These are phyloP conservation scores for Pelusios castaneus DNA, from an alignment of 2,113 vertebrate genomes.

Conservation along the genomic window DNA sequence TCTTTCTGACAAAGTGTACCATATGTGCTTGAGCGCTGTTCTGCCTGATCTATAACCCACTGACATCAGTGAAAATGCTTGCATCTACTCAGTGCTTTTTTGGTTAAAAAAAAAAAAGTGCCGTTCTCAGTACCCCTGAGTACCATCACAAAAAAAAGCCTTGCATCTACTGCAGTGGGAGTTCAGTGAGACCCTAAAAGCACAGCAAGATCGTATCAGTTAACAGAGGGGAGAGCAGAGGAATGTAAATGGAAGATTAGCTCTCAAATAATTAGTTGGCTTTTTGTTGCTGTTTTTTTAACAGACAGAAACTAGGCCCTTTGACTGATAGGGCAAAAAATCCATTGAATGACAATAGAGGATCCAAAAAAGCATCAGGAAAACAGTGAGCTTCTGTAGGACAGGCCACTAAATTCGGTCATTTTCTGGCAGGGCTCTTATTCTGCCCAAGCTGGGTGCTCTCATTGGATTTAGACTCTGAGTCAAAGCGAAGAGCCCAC, in stretches of 20 bases:
- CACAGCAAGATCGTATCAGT: background rate
- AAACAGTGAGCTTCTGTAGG: background rate
- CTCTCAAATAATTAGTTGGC: background rate
- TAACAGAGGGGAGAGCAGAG: too few relatives aligned
- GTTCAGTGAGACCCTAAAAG: background rate
- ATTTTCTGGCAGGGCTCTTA: background rate
- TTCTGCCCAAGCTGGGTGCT: background rate
- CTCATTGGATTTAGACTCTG: background rate
- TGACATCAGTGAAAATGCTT: background rate
- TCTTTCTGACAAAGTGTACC: background rate
- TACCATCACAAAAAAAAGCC: too few relatives aligned
- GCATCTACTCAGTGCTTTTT: too few relatives aligned
- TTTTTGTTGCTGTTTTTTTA: background rate
- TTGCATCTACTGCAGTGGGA: background rate
- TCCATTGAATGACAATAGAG: background rate
- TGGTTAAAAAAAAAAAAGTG: too few relatives aligned
- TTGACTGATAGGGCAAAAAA: background rate
- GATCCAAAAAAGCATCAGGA: background rate
- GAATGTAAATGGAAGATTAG: background rate
- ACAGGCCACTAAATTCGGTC: background rate
- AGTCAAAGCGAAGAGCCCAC: background rate
- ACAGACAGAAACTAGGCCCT: background rate
- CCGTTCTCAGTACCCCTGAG: too few relatives aligned
- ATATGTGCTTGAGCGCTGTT: background rate
- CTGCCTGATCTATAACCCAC: background rate